These are phyloP conservation scores for Hyperopisus bebe DNA, from an alignment of 2,113 vertebrate genomes.

Conservation along the genomic window DNA sequence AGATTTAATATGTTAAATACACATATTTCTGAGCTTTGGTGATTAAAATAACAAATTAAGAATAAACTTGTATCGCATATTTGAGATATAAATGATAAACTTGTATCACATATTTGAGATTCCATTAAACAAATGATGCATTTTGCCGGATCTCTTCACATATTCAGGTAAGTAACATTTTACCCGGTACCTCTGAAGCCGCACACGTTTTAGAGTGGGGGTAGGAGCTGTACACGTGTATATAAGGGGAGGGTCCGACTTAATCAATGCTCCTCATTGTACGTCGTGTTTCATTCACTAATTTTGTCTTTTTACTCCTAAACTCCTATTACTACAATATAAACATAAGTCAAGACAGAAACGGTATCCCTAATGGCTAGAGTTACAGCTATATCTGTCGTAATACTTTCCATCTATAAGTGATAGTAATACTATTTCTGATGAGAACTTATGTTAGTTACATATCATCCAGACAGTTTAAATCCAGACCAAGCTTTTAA, in stretches of 20 bases:
- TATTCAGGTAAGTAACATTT: background rate
- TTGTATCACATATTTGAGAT: background rate
- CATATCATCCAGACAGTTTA: background rate
- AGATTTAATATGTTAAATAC: background rate
- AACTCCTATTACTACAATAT: background rate
- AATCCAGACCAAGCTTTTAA: background rate
- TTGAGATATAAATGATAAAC: too few species aligned
- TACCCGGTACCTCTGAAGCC: background rate
- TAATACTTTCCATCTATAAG: background rate
- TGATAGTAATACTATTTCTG: background rate
- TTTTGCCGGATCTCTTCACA: background rate
- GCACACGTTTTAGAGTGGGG: background rate
- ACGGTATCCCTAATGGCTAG: background rate
- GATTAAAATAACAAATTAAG: background rate
- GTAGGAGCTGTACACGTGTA: background rate
- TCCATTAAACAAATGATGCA: background rate
- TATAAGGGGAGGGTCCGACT: background rate
- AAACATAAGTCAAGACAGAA: background rate
- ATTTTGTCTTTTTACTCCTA: background rate
- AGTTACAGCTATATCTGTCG: background rate
- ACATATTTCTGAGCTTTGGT: background rate
- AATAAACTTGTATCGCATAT: background rate
- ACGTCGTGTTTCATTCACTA: background rate
- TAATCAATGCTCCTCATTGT: background rate
- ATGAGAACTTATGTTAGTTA: background rate